Conservation (phyloP, 2,888 invertebrate genomes). For the Yponomeuta sedellus region DNA sequence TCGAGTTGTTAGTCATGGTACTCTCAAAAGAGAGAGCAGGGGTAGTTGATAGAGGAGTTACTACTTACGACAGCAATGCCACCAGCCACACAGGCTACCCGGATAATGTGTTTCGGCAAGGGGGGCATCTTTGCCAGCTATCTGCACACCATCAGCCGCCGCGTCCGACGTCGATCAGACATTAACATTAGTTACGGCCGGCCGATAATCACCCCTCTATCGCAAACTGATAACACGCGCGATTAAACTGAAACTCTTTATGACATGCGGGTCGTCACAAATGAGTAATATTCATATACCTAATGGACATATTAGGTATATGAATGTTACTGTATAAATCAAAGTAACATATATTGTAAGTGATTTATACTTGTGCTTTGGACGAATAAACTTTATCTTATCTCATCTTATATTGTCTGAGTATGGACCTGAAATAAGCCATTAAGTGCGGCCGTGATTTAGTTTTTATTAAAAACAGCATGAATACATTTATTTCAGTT, state of each 20-base stretch:
- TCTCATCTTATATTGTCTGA: too few relatives aligned
- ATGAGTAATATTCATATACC: neutral
- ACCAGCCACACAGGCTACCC: neutral
- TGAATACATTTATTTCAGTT: too few relatives aligned
- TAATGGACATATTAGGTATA: too few relatives aligned
- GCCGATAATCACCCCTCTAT: slow-evolving; percentile 6
- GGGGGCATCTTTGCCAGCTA: slow-evolving; percentile 1
- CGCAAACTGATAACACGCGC: neutral
- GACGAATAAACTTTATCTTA: too few relatives aligned
- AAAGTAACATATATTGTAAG: too few relatives aligned
- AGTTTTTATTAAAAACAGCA: too few relatives aligned
- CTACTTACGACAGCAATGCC: slow-evolving; percentile 10
- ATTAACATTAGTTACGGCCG: neutral
- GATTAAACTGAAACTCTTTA: slow-evolving; percentile 1
- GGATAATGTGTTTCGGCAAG: neutral
- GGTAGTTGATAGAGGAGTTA: neutral
- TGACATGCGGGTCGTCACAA: neutral
- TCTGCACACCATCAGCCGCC: neutral
- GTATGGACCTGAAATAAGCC: too few relatives aligned
- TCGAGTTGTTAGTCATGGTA: too few relatives aligned
- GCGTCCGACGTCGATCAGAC: neutral
- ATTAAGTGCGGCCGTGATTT: too few relatives aligned
- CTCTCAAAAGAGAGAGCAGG: too few relatives aligned
- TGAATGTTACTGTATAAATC: too few relatives aligned
- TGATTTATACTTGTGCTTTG: too few relatives aligned